Evolutionary conservation across 2,113 vertebrate species (phyloP).

Genomic region (Sebastes fasciatus): DNA sequence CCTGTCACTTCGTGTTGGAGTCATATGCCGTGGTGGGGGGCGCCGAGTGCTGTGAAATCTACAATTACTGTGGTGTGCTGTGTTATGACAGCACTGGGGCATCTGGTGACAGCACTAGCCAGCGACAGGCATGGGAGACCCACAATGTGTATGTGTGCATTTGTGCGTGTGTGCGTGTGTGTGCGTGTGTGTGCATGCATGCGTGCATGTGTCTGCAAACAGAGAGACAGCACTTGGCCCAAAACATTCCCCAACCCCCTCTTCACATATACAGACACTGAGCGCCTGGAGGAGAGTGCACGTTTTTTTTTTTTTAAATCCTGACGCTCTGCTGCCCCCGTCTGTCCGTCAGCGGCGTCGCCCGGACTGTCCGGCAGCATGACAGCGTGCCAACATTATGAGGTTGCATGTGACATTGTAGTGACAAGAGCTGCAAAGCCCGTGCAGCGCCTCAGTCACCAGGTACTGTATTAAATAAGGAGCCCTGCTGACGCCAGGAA

Average conservation of each 20-base stretch:
- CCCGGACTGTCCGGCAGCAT: background rate
- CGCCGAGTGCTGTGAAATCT: conserved; percentile 80
- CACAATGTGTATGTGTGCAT: conserved; percentile 39
- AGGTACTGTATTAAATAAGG: conserved; percentile 42
- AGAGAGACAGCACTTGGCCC: conserved; percentile 65
- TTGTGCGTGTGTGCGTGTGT: conserved; percentile 10
- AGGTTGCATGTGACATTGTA: conserved; percentile 41
- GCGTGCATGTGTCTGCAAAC: conserved; percentile 72
- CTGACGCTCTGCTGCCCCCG: conserved; percentile 70
- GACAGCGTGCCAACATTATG: conserved; percentile 2
- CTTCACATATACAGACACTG: conserved; percentile 1
- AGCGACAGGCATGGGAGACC: conserved; percentile 67
- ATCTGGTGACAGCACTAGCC: conserved; percentile 75
- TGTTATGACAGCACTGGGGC: conserved; percentile 83
- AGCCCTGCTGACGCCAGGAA: background rate
- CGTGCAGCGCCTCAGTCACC: conserved; percentile 14
- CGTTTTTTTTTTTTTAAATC: background rate
- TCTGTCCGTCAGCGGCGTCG: conserved; percentile 2
- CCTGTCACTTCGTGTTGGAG: conserved; percentile 74
- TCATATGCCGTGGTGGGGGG: conserved; percentile 61
- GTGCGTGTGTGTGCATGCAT: background rate
- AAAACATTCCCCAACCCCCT: conserved; percentile 57
- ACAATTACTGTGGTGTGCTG: conserved; percentile 82
- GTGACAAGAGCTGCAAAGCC: conserved; percentile 10
- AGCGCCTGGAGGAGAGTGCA: background rate